Conservation (phyloP, 2,113 vertebrate species). For the Equus przewalskii region DNA sequence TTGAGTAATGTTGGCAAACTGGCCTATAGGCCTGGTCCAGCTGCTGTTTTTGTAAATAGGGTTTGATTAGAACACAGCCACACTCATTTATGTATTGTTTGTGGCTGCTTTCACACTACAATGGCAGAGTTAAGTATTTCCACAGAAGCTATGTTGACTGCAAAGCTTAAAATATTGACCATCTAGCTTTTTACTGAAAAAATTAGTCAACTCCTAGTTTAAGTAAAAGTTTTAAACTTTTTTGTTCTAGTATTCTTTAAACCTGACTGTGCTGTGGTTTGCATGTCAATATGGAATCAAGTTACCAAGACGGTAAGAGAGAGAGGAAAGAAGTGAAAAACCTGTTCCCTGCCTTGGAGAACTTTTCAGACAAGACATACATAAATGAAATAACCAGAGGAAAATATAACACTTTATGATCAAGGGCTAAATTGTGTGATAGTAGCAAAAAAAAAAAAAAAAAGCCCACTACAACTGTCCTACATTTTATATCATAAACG, state of each 20-base stretch:
- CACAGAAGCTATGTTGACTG: background rate
- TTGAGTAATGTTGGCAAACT: background rate
- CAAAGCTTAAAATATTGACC: background rate
- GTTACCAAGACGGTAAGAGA: conserved; percentile 14
- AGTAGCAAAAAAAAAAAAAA: background rate
- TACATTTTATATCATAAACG: background rate
- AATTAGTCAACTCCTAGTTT: background rate
- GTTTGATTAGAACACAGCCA: background rate
- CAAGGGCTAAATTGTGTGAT: background rate
- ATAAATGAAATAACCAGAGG: conserved; percentile 2
- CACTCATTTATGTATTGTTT: background rate
- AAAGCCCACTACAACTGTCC: background rate
- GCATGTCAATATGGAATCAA: background rate
- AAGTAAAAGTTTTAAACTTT: background rate
- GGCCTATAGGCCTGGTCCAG: background rate
- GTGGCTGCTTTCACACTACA: background rate
- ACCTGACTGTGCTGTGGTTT: background rate
- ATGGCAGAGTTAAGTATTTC: background rate
- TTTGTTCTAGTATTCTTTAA: background rate
- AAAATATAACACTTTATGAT: conserved; percentile 9
- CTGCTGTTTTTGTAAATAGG: background rate
- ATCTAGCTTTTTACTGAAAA: conserved; percentile 39
- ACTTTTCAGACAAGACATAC: conserved; percentile 4
- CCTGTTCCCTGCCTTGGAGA: background rate
- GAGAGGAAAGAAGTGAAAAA: conserved; percentile 30